Percentiles rank a stretch among this genome's conserved stretches.
Evolutionary conservation across 2,888 invertebrate species (phyloP).

Genomic region (Epirrhoe alternata): DNA sequence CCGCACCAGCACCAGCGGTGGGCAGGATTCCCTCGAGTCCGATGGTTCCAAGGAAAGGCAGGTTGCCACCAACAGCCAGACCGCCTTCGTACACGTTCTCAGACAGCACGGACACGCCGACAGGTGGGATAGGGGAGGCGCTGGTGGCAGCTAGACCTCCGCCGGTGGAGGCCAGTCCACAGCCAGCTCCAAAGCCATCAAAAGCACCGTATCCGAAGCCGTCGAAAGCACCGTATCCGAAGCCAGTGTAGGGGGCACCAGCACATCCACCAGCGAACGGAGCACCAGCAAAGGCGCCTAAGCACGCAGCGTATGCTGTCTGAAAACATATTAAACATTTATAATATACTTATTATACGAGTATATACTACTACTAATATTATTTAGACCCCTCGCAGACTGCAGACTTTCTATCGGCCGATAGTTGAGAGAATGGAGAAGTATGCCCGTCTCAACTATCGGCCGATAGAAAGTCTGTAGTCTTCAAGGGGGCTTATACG

Average conservation of each 20-base stretch:
- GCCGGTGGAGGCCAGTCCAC: conserved; percentile 43
- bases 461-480: no score
- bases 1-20: conserved; percentile 49
- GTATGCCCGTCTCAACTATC: no score
- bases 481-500: no score
- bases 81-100: conserved; percentile 58
- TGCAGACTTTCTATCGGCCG: no score
- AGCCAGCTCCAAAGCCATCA: not conserved
- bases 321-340: not conserved
- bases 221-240: conserved; percentile 8
- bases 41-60: conserved; percentile 57
- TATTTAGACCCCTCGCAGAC: no score
- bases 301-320: conserved; percentile 10
- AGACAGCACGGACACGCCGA: conserved; percentile 54
- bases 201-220: conserved; percentile 17
- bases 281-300: conserved; percentile 14
- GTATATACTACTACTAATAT: no score
- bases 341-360: not conserved
- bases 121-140: conserved; percentile 51
- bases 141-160: conserved; percentile 47
- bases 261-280: conserved; percentile 32
- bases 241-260: not conserved
- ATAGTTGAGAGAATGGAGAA: no score
- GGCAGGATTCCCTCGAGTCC: conserved; percentile 53
- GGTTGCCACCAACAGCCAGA: conserved; percentile 50